phyloP scores from a whole-genome alignment of 1,140 invertebrate species.

The Asobara japonica region DNA sequence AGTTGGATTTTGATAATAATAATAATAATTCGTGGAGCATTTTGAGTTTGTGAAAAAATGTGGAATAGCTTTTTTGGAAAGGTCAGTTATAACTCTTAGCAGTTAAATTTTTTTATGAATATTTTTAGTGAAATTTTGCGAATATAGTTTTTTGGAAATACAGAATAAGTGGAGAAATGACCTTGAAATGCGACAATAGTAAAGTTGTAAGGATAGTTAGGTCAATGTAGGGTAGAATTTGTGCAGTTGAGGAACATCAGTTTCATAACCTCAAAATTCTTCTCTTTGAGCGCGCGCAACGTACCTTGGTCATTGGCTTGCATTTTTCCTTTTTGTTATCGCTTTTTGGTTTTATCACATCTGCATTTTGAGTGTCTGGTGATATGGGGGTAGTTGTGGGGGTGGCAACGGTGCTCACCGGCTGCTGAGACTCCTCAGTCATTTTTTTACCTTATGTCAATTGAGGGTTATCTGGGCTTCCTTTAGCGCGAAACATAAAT shows the following conservation, averaged over 20 bases:
- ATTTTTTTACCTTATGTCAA: conserved; percentile 43
- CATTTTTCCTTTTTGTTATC: conserved; percentile 64
- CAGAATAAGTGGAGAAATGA: too few species aligned
- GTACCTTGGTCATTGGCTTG: conserved; percentile 62
- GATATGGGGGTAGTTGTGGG: conserved; percentile 29
- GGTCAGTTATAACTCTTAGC: too few species aligned
- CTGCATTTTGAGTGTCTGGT: conserved; percentile 47
- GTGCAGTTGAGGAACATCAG: conserved; percentile 19
- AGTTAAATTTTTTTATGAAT: too few species aligned
- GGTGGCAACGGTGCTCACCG: conserved; percentile 39
- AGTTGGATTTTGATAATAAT: too few species aligned
- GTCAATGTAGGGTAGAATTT: too few species aligned
- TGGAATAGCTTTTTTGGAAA: too few species aligned
- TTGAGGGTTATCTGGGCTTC: background rate
- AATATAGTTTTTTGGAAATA: too few species aligned
- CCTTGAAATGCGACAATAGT: too few species aligned
- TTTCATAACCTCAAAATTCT: conserved; percentile 6
- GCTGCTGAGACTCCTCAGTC: conserved; percentile 57
- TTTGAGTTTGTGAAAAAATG: too few species aligned
- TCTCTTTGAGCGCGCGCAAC: background rate
- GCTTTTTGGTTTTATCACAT: conserved; percentile 49
- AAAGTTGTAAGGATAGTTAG: too few species aligned
- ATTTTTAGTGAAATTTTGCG: too few species aligned
- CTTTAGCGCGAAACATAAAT: background rate
- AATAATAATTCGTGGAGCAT: too few species aligned